Percentiles rank a stretch among this genome's conserved stretches.
phyloP scores from a whole-genome alignment of 2,888 invertebrate genomes.

The Gastracanthus pulcherrimus region DNA sequence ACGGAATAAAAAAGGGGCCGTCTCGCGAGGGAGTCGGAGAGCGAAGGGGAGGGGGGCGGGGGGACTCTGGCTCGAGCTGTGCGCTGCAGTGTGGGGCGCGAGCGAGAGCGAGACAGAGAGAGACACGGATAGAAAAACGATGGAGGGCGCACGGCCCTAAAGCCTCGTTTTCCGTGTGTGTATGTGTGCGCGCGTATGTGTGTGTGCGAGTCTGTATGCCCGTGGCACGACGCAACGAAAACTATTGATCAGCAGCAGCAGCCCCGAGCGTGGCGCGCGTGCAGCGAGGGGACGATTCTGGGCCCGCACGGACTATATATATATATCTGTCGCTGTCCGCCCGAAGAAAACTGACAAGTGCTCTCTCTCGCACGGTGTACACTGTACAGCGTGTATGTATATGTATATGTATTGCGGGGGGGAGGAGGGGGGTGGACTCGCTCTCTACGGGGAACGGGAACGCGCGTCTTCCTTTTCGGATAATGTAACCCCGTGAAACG shows the following conservation, averaged over 20 bases:
- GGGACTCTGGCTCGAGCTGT: neutral
- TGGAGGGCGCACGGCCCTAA: slow-evolving; percentile 56
- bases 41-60: slow-evolving; percentile 1
- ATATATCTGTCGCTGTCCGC: neutral
- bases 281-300: slow-evolving; percentile 31
- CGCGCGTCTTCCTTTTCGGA: neutral
- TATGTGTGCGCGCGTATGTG: neutral
- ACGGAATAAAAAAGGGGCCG: slow-evolving; percentile 47
- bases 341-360: slow-evolving; percentile 50
- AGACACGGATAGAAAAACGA: too few relatives aligned
- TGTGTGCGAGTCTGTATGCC: neutral
- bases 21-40: neutral
- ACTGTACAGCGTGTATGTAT: too few relatives aligned
- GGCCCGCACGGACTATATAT: slow-evolving; percentile 25
- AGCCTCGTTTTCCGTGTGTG: slow-evolving; percentile 42
- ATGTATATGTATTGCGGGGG: neutral
- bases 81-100: neutral
- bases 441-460: neutral
- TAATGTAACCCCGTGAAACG: too few relatives aligned
- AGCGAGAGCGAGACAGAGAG: slow-evolving; percentile 9
- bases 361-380: neutral
- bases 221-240: slow-evolving; percentile 48
- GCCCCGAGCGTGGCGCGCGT: slow-evolving; percentile 34
- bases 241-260: slow-evolving; percentile 54
- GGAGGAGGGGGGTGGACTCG: neutral